phyloP scores from a whole-genome alignment of 2,113 vertebrate genomes.

The Bolborhynchus lineola region DNA sequence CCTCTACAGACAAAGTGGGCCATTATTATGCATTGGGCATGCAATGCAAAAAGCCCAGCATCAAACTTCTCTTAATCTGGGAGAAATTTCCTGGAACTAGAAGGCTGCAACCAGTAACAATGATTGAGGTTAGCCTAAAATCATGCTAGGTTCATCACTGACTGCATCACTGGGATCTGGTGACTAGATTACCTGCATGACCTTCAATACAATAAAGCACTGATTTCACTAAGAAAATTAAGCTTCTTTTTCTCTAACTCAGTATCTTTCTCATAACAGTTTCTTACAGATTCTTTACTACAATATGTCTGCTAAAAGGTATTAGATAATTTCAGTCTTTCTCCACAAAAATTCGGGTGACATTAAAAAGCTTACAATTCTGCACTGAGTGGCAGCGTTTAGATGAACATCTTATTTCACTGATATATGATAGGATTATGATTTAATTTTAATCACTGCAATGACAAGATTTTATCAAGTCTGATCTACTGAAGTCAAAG shows the following conservation, averaged over 20 bases:
- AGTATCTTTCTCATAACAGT: neutral
- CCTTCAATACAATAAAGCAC: neutral
- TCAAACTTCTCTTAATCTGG: neutral
- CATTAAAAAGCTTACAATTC: neutral
- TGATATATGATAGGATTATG: neutral
- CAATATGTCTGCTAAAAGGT: neutral
- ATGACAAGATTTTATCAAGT: neutral
- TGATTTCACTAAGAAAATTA: neutral
- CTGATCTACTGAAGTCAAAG: neutral
- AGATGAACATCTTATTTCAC: neutral
- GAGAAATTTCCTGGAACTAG: neutral
- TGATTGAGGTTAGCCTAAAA: neutral
- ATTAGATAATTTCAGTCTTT: neutral
- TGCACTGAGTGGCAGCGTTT: neutral
- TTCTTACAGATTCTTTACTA: neutral
- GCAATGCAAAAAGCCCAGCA: neutral
- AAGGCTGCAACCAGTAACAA: neutral
- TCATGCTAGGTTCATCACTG: neutral
- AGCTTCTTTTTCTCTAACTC: neutral
- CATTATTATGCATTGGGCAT: neutral
- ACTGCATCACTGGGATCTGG: neutral
- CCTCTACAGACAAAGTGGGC: neutral
- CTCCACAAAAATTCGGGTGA: neutral
- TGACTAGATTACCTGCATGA: neutral
- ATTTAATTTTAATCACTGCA: neutral